Percentiles rank a stretch among this genome's conserved stretches.
Evolutionary conservation across 2,797 vertebrate genomes (phyloP).

Genomic region (Enteromius paludinosus): DNA sequence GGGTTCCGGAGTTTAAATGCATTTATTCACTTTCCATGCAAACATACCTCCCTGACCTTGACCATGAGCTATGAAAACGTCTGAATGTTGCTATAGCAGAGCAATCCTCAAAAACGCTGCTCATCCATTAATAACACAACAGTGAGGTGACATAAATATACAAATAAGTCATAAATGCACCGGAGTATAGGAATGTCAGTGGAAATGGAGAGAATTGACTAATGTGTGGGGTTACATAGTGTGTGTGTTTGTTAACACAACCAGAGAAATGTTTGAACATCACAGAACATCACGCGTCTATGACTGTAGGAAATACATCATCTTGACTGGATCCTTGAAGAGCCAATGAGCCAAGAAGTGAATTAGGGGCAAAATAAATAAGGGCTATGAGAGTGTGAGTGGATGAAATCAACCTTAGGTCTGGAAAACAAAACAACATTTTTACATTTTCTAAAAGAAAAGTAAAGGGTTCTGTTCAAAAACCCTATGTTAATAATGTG

Average conservation of each 20-base stretch:
- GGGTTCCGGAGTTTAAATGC: conserved; percentile 47
- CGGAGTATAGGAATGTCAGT: conserved; percentile 38
- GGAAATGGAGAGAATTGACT: not conserved
- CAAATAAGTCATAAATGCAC: conserved; percentile 18
- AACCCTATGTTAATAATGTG: not conserved
- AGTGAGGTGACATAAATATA: conserved; percentile 5
- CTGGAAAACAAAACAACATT: conserved; percentile 3
- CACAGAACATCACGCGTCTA: conserved; percentile 25
- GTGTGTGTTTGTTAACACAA: conserved; percentile 25
- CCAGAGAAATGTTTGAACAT: conserved; percentile 52
- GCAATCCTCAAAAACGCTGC: conserved; percentile 45
- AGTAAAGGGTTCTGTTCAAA: not conserved
- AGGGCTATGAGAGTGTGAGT: conserved; percentile 9
- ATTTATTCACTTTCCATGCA: conserved; percentile 65
- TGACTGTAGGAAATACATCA: conserved; percentile 58
- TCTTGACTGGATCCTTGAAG: conserved; percentile 47
- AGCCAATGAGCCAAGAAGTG: conserved; percentile 54
- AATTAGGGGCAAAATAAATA: conserved; percentile 52
- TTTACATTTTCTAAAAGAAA: not conserved
- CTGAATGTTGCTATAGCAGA: conserved; percentile 36
- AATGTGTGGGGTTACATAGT: not conserved
- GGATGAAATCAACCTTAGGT: not conserved
- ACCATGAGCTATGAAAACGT: conserved; percentile 52
- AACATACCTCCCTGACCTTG: conserved; percentile 65
- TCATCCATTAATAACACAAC: conserved; percentile 56